Evolutionary conservation across 2,888 invertebrate genomes (phyloP), one percentile per base, ranked within the genome.

Genomic region (Drosophila dives): DNA sequence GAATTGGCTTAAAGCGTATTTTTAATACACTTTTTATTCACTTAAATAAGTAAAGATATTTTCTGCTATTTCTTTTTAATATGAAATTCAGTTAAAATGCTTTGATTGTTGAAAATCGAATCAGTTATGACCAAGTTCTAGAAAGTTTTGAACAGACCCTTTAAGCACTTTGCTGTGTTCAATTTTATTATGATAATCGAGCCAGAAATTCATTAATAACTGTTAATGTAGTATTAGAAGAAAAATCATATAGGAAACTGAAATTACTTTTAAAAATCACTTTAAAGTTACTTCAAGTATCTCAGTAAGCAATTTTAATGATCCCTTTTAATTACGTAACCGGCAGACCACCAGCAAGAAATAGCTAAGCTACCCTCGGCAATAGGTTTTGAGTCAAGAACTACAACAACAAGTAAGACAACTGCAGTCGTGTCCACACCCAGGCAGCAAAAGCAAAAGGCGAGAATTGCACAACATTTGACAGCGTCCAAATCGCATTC

Each of bases 381-480:
- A 2, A 2, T 33, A 23, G 33, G 33, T 40, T 23, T 2, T 29
- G 29, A 23, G 1, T 29, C 11, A 10, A 49, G 26, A 64, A 54
- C 33, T 64, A 34, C 64, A 59, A 64, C 58, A 78, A 65, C 55
- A 64, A 55, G 38, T 62, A 34, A 65, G 55, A 66, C 54, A 75
- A 69, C 62, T 34, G 49, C 74, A 68, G 53, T 58, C 60, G 72
- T 69, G 72, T 75, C 73, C 72, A 69, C 78, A 80, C 80, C 78
- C 76, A 74, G 42, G 50, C 63, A 51, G 58, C 51, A 65, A 40
- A 68, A 48, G 59, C 60, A 58, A 51, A 62, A 72, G 84, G 77
- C 77, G 81, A 72, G 66, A 81, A 79, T 77, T 83, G 81, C 80
- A 81, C 80, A 84, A 81, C 80, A 81, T 72, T 83, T 80, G 77